Percentiles rank a stretch among this genome's conserved stretches.
Evolutionary conservation across 2,888 invertebrate genomes (phyloP).

Genomic region (Euproctis similis): DNA sequence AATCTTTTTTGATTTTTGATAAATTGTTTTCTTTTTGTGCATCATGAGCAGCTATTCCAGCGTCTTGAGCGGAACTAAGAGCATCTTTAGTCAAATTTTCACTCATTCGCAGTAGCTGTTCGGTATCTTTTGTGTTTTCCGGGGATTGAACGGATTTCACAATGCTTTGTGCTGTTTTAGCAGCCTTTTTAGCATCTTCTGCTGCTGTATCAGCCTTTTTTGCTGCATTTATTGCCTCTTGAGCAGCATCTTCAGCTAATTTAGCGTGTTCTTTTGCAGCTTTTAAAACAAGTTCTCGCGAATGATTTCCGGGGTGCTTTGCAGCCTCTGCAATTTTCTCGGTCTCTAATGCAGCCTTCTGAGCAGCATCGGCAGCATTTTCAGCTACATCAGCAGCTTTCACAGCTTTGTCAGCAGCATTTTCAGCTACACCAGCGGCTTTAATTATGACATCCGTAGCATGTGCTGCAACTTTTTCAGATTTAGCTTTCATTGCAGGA

Average conservation of each 20-base stretch:
- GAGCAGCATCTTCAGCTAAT: conserved; percentile 19
- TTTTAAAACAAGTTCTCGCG: conserved; percentile 1
- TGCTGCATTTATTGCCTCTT: conserved; percentile 22
- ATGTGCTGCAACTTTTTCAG: conserved; percentile 1
- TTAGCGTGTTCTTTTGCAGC: conserved; percentile 14
- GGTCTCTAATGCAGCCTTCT: conserved; percentile 8
- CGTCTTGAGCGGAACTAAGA: not conserved
- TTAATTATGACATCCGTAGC: conserved; percentile 1
- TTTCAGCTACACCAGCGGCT: conserved; percentile 5
- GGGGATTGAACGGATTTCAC: conserved; percentile 15
- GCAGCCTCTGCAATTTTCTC: conserved; percentile 5
- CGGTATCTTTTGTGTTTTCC: not conserved
- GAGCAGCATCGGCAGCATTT: conserved; percentile 7
- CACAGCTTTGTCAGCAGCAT: conserved; percentile 4
- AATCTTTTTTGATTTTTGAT: not conserved
- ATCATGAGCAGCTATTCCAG: conserved; percentile 1
- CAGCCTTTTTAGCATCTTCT: conserved; percentile 15
- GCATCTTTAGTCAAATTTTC: not conserved
- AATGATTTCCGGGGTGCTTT: conserved; percentile 4
- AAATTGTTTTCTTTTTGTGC: conserved; percentile 1
- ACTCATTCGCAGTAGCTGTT: not conserved
- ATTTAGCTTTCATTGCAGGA: no score
- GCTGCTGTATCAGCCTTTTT: conserved; percentile 17
- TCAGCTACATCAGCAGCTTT: conserved; percentile 4
- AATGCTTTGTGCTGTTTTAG: conserved; percentile 15